Evolutionary conservation across 2,113 vertebrate species (phyloP), one percentile per base, ranked within the genome.

Genomic region (Neogobius melanostomus): DNA sequence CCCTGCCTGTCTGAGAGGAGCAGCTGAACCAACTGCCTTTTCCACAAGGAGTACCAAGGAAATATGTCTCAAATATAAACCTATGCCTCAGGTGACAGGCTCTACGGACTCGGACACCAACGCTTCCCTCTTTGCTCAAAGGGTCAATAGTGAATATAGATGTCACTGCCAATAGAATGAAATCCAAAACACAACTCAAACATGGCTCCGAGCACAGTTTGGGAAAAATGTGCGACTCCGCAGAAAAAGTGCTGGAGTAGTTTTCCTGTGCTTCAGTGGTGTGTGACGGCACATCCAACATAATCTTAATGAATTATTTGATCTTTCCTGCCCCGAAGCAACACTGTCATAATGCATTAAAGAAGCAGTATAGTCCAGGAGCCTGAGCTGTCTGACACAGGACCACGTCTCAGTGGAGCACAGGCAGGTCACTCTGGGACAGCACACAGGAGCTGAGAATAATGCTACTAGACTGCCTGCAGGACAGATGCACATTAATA

Each of bases 231-330:
- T 64, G 74, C 82, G 85, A 89, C 77, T 75, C 54, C 75, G 85
- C 85, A 79, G 57, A 77, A 11, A 9, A 48, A 74, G 60, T 76
- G 80, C 83, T 76, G 68, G 68, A 74, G 43, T 48, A 52, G 86
- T 48, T 67, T 47, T 87, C 82, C 77, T 82, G 61, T 68, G 71
- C 66, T 66, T 54, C 75, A 85, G 80, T 72, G 70, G 48, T n/a
- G 75, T 44, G 74, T 80, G 79, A 87, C 77, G 71, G 75, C 73
- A 52, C 43, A 36, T 17, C 36, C 81, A 86, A 80, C 67, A 69
- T 52, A 68, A 81, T 74, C 79, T 81, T 72, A 85, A 87, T 89
- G 81, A 78, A 87, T 69, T 74, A 82, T 88, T 81, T 75, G 69
- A 83, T 83, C 83, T 68, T 44, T 72, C 71, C 70, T 21, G 64